These are phyloP conservation scores for Brachypterus glaber DNA, from an alignment of 2,888 invertebrate genomes.

Conservation along the genomic window DNA sequence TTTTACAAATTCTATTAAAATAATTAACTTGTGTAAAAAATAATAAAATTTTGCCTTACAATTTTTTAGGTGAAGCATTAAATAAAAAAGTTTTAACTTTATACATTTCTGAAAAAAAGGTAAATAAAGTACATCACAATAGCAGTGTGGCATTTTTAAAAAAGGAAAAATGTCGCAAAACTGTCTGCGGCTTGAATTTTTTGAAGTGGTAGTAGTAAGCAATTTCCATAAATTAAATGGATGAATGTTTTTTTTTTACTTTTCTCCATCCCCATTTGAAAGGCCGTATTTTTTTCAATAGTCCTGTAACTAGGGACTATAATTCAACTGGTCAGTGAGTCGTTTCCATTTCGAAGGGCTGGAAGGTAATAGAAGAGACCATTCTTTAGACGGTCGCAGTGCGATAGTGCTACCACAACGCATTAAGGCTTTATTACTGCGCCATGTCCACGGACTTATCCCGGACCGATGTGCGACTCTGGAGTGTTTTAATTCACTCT, in stretches of 20 bases:
- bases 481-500: slow-evolving; percentile 27
- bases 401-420: slow-evolving; percentile 26
- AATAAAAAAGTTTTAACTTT: no score
- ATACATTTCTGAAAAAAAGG: no score
- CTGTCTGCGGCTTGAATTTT: no score
- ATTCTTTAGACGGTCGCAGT: slow-evolving; percentile 26
- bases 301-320: slow-evolving; percentile 23
- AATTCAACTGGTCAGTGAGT: slow-evolving; percentile 27
- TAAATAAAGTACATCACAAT: no score
- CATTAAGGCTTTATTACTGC: slow-evolving; percentile 27
- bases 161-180: no score
- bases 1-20: no score
- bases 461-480: slow-evolving; percentile 16
- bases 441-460: slow-evolving; percentile 26
- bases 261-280: slow-evolving; percentile 11
- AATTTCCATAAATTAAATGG: slow-evolving; percentile 9
- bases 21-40: no score
- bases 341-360: slow-evolving; percentile 20
- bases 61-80: no score
- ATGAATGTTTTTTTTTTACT: slow-evolving; percentile 15
- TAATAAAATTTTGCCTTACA: no score
- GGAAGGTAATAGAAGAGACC: slow-evolving; percentile 22
- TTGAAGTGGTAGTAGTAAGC: no score
- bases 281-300: slow-evolving; percentile 22
- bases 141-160: no score